Percentiles rank a stretch among this genome's conserved stretches.
Conservation (phyloP, 2,113 vertebrate species). For the Circaetus gallicus region DNA sequence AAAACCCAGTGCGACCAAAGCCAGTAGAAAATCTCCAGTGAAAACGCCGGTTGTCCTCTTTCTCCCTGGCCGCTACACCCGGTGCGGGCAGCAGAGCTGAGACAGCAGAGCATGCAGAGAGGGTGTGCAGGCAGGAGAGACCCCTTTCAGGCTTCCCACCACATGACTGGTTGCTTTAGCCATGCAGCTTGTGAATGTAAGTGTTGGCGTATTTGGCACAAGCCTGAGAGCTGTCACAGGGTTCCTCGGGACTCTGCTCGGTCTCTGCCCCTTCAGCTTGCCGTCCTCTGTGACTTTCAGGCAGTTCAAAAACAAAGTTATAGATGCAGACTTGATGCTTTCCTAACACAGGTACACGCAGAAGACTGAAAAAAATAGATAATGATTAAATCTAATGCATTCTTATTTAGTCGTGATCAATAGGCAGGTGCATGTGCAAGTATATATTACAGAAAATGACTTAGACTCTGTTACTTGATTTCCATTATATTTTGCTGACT, state of each 20-base stretch:
- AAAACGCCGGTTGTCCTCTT: neutral
- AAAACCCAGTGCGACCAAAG: neutral
- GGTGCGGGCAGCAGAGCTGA: neutral
- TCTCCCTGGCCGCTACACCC: neutral
- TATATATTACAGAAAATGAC: neutral
- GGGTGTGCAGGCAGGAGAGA: neutral
- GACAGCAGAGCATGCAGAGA: neutral
- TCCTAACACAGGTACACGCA: neutral
- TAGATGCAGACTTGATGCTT: neutral
- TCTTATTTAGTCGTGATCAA: neutral
- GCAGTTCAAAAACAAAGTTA: neutral
- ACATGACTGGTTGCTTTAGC: fast-evolving
- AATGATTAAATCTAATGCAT: neutral
- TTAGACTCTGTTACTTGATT: neutral
- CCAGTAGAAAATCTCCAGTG: neutral
- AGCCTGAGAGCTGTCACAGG: neutral
- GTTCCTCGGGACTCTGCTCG: neutral
- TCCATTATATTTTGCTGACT: neutral
- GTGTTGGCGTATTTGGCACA: neutral
- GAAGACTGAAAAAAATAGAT: neutral
- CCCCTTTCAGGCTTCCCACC: neutral
- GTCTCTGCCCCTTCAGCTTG: neutral
- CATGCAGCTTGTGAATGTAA: neutral
- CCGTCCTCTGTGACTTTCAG: neutral
- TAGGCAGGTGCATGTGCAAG: neutral